Percentiles rank a stretch among this genome's conserved stretches.
These are phyloP conservation scores for Hiodon alosoides DNA, from an alignment of 2,113 vertebrate species.

Conservation along the genomic window DNA sequence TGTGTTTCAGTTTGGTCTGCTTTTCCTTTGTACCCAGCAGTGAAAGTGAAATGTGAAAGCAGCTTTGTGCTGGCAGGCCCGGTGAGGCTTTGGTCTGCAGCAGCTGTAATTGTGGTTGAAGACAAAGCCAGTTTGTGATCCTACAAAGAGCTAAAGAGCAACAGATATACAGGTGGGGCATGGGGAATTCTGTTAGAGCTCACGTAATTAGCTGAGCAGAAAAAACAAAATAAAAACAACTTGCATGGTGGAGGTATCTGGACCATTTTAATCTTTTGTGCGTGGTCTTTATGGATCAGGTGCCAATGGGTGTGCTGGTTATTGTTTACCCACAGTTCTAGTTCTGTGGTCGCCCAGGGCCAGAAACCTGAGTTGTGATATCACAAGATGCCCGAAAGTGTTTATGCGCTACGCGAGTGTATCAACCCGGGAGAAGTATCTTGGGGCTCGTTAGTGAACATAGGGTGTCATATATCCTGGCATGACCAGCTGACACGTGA, in stretches of 20 bases:
- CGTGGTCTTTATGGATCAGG: too few species aligned
- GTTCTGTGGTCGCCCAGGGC: too few species aligned
- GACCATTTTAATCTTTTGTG: neutral
- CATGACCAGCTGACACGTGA: too few species aligned
- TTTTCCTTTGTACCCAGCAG: neutral
- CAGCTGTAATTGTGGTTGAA: too few species aligned
- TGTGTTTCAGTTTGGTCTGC: too few species aligned
- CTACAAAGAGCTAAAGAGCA: neutral
- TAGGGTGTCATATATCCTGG: too few species aligned
- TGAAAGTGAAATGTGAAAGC: slow-evolving; percentile 33
- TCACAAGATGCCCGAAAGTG: too few species aligned
- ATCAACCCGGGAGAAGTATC: too few species aligned
- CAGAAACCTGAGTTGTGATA: too few species aligned
- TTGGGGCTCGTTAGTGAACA: too few species aligned
- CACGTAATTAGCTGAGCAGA: neutral
- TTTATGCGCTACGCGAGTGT: too few species aligned
- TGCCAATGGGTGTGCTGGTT: neutral
- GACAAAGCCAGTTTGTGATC: neutral
- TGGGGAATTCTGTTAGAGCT: neutral
- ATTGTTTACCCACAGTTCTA: neutral
- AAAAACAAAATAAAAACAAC: neutral
- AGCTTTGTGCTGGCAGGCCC: slow-evolving; percentile 33
- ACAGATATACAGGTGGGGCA: neutral
- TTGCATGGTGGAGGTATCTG: neutral
- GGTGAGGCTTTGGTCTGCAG: neutral